Evolutionary conservation across 2,797 vertebrate genomes (phyloP).

Genomic region (Centroberyx gerrardi): DNA sequence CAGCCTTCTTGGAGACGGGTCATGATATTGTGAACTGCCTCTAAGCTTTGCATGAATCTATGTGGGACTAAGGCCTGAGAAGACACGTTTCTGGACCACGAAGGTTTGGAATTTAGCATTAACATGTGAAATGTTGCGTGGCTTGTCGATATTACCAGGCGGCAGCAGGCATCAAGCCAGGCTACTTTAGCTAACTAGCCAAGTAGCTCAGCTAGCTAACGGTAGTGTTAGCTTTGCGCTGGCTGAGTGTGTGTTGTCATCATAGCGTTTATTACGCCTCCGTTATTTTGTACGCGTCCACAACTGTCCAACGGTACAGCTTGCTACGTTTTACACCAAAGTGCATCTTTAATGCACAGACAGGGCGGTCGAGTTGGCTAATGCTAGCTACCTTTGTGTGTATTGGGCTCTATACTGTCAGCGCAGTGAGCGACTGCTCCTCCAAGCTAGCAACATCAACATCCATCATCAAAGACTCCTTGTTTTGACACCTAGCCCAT

Average conservation of each 20-base stretch:
- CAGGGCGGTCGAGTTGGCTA: conserved; percentile 27
- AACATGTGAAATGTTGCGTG: conserved; percentile 76
- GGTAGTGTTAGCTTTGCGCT: conserved; percentile 35
- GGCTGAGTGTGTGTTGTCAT: conserved; percentile 16
- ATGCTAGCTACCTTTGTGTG: conserved; percentile 42
- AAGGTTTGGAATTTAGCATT: conserved; percentile 33
- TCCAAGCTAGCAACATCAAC: not conserved
- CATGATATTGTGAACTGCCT: conserved; percentile 15
- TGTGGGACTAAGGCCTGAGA: not conserved
- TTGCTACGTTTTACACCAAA: not conserved
- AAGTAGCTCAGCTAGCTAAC: conserved; percentile 45
- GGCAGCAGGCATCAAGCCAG: conserved; percentile 69
- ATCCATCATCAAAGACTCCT: not conserved
- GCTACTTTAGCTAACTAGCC: conserved; percentile 65
- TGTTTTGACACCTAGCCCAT: not conserved
- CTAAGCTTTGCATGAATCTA: not conserved
- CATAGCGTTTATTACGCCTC: not conserved
- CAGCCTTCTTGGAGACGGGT: conserved; percentile 48
- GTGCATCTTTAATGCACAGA: not conserved
- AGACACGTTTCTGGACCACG: conserved; percentile 9
- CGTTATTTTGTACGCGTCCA: not conserved
- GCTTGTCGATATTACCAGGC: conserved; percentile 69
- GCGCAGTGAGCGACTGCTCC: conserved; percentile 10
- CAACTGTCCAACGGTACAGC: not conserved
- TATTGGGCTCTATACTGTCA: not conserved